Evolutionary conservation across 2,797 vertebrate species (phyloP), one percentile per base, ranked within the genome.

Genomic region (Lagocephalus sceleratus): DNA sequence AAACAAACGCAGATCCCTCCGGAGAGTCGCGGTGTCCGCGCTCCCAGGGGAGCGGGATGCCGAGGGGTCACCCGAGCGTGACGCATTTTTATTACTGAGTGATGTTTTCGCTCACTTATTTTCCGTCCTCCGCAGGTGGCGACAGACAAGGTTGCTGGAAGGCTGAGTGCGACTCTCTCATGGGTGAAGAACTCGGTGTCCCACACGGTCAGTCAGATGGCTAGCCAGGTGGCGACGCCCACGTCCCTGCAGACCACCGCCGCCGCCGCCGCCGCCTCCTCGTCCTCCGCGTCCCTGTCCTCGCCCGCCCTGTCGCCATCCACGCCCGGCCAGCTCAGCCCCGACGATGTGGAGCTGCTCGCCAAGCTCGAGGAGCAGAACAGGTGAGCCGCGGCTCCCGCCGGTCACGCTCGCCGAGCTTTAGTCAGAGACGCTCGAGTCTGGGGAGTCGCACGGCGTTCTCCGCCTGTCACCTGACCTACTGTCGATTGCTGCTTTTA

Each of bases 131-230:
- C 2, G 16, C 85, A 99, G 97, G 97, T 99, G 97, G 97, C 97
- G 94, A 95, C 96, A 92, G 96, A 98, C 90, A 97, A 93, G 87
- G 95, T 97, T 92, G 88, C 96, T 83, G 95, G 94, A 67, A 98
- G 95, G 91, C 91, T 99, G 93, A 98, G 95, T 93, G 98, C 97
- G 87, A 99, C 97, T 94, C 94, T 98, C 95, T 96, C 96, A 99
- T 99, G 97, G 97, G 95, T 99, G 84, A 98, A 96, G 95, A 98
- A 94, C 93, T 98, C 97, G 0, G 94, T 98, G 57, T 97, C 95
- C 15, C 93, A 95, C 81, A 97, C 94, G 63, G 97, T 98, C 94
- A 97, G 94, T 93, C 97, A 98, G 92, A 98, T 99, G 97, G 96
- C 97, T 93, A 98, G 95, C 87, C 95, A 97, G 91, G 95, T 98